Conservation (phyloP, 2,888 invertebrate genomes). For the Diloba caeruleocephala region DNA sequence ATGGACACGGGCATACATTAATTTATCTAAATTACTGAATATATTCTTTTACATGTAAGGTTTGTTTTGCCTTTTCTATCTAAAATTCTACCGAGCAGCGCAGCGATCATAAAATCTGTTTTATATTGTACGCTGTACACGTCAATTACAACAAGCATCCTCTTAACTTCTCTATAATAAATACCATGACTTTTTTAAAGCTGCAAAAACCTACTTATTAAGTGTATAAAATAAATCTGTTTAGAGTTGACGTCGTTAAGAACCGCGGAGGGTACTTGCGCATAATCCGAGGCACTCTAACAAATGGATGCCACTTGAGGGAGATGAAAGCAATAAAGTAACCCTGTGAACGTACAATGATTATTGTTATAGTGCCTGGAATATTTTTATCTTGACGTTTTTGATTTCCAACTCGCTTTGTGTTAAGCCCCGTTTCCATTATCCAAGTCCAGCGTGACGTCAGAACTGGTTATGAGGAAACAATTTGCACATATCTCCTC, state of each 20-base stretch:
- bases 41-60: too few relatives aligned
- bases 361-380: conserved; percentile 41
- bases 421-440: too few relatives aligned
- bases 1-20: too few relatives aligned
- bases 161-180: not conserved
- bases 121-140: too few relatives aligned
- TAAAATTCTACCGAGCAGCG: too few relatives aligned
- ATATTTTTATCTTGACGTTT: conserved; percentile 32
- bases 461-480: too few relatives aligned
- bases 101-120: too few relatives aligned
- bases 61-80: too few relatives aligned
- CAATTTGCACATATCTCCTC: too few relatives aligned
- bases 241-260: conserved; percentile 41
- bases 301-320: conserved; percentile 53
- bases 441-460: too few relatives aligned
- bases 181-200: conserved; percentile 9
- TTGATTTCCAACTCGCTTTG: not conserved
- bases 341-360: conserved; percentile 38
- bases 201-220: conserved; percentile 45
- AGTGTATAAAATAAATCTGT: conserved; percentile 52
- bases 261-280: conserved; percentile 49
- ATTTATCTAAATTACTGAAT: too few relatives aligned
- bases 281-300: conserved; percentile 53
- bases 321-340: conserved; percentile 42
- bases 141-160: too few relatives aligned